Conservation (phyloP, 1,140 invertebrate species). For the Tetramorium simillimum region DNA sequence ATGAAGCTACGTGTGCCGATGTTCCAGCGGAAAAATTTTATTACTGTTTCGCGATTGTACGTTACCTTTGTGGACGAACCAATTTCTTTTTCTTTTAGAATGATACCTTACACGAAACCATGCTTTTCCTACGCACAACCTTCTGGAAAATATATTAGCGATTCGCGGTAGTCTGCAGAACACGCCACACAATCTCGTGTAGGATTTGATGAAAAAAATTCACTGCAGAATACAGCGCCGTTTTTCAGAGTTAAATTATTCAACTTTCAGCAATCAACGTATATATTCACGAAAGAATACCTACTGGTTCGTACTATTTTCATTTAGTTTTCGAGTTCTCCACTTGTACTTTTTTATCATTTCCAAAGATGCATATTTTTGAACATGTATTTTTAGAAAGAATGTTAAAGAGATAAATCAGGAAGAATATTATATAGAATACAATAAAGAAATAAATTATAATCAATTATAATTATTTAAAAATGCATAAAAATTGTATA, state of each 20-base stretch:
- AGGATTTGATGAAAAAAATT: slow-evolving; percentile 36
- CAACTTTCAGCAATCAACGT: slow-evolving; percentile 6
- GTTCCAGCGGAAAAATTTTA: slow-evolving; percentile 11
- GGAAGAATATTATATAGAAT: background rate
- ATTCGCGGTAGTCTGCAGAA: background rate
- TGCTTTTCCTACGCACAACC: background rate
- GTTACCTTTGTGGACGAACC: background rate
- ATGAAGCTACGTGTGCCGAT: background rate
- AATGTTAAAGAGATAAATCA: background rate
- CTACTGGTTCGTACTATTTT: background rate
- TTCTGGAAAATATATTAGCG: slow-evolving; percentile 14
- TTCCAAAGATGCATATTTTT: background rate
- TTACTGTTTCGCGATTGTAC: background rate
- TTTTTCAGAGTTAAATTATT: slow-evolving; percentile 31
- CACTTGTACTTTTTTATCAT: background rate
- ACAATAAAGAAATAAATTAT: background rate
- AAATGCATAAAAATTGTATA: background rate
- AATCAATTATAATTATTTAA: background rate
- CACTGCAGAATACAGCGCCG: background rate
- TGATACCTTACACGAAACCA: background rate
- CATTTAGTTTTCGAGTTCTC: background rate
- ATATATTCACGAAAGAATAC: background rate
- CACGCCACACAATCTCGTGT: background rate
- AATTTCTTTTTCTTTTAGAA: background rate
- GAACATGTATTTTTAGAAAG: background rate